Evolutionary conservation across 1,140 invertebrate genomes (phyloP).

Genomic region (Pogonomyrmex californicus): DNA sequence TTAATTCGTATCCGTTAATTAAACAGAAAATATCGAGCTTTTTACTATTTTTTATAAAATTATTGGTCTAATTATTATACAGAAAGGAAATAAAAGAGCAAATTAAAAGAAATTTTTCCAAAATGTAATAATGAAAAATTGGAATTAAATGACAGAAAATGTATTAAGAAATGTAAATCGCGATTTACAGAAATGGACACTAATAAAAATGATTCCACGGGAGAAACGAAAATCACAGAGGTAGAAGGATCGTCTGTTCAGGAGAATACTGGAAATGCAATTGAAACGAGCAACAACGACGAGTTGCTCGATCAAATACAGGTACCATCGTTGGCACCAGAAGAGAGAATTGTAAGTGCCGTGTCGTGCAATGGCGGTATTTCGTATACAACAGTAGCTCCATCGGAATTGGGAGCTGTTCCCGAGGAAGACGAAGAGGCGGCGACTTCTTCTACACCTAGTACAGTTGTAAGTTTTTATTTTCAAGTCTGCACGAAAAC

Average conservation of each 20-base stretch:
- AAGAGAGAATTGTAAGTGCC: slow-evolving; percentile 78
- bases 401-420: slow-evolving; percentile 87
- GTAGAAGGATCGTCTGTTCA: slow-evolving; percentile 64
- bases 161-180: slow-evolving; percentile 8
- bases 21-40: not conserved
- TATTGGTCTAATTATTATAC: not conserved
- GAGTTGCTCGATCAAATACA: slow-evolving; percentile 79
- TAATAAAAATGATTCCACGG: slow-evolving; percentile 68
- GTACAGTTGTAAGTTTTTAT: slow-evolving; percentile 83
- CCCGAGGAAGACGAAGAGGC: slow-evolving; percentile 89
- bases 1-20: not conserved
- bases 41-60: not conserved
- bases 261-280: slow-evolving; percentile 70
- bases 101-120: not conserved
- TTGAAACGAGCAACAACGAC: slow-evolving; percentile 69
- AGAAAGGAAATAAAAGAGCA: not conserved
- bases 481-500: not conserved
- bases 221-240: slow-evolving; percentile 56
- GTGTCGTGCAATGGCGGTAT: slow-evolving; percentile 76
- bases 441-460: slow-evolving; percentile 89
- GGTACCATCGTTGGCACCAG: slow-evolving; percentile 75
- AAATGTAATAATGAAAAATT: not conserved
- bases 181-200: slow-evolving; percentile 68
- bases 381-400: slow-evolving; percentile 75
- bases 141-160: not conserved